phyloP scores from a whole-genome alignment of 2,113 vertebrate genomes.

The Alaudala cheleensis region DNA sequence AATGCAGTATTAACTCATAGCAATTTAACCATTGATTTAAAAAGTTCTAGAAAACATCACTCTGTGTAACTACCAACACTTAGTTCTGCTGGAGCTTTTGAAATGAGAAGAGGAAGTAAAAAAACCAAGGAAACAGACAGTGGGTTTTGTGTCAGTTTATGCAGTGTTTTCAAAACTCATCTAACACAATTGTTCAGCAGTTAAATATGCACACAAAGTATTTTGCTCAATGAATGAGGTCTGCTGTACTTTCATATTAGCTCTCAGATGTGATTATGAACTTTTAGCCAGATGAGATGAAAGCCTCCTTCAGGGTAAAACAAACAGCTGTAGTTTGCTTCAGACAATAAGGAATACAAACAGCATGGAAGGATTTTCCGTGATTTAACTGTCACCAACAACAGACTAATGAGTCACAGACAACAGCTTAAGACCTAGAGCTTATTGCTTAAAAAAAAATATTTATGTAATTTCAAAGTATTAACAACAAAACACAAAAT shows the following conservation, averaged over 20 bases:
- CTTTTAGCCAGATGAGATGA: slow-evolving; percentile 15
- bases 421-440: slow-evolving; percentile 4
- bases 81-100: neutral
- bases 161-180: neutral
- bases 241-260: neutral
- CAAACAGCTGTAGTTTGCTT: neutral
- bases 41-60: neutral
- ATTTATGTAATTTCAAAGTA: neutral
- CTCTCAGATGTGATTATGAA: neutral
- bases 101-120: neutral
- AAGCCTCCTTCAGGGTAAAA: slow-evolving; percentile 17
- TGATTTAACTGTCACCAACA: neutral
- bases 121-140: neutral
- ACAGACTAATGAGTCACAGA: slow-evolving; percentile 10
- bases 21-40: rapidly evolving
- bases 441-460: neutral
- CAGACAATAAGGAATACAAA: slow-evolving; percentile 24
- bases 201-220: neutral
- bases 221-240: neutral
- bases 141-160: neutral
- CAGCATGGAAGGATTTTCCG: slow-evolving; percentile 1
- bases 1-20: neutral
- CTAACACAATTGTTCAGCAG: neutral
- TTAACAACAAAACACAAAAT: neutral
- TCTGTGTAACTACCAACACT: neutral